A percentile compares a stretch with the other conserved stretches of the same genome.
Conservation (phyloP, 2,888 invertebrate genomes). For the Hyposoter didymator region DNA sequence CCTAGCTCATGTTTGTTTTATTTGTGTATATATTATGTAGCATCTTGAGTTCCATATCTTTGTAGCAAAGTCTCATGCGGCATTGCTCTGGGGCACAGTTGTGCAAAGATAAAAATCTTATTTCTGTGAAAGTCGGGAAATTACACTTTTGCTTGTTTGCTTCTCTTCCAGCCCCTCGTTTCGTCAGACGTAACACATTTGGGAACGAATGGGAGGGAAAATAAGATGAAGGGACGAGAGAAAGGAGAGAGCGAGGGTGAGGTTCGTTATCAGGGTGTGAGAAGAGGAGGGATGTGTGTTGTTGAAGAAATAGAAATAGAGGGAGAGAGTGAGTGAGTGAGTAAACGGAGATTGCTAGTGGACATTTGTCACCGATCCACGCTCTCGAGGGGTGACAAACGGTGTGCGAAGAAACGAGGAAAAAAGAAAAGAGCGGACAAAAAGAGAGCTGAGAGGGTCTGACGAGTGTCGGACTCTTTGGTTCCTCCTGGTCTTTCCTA, state of each 20-base stretch:
- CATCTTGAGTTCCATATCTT: background rate
- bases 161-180: slow-evolving; percentile 19
- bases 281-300: background rate
- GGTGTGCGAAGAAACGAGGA: slow-evolving; percentile 59
- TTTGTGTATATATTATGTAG: background rate
- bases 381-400: slow-evolving; percentile 66
- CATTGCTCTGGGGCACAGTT: slow-evolving; percentile 28
- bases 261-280: slow-evolving; percentile 38
- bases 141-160: slow-evolving; percentile 58
- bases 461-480: slow-evolving; percentile 65
- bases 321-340: slow-evolving; percentile 24
- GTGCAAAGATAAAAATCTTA: slow-evolving; percentile 66
- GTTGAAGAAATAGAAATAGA: slow-evolving; percentile 13
- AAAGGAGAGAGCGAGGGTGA: background rate
- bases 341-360: slow-evolving; percentile 55
- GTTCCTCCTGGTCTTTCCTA: slow-evolving; percentile 44
- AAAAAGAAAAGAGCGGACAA: slow-evolving; percentile 35
- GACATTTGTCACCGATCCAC: slow-evolving; percentile 64
- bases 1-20: background rate
- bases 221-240: slow-evolving; percentile 32
- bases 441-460: slow-evolving; percentile 51
- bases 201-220: slow-evolving; percentile 41
- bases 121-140: slow-evolving; percentile 61
- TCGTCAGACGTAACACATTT: slow-evolving; percentile 38
- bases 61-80: background rate